phyloP scores from a whole-genome alignment of 2,113 vertebrate species.

The Platysteira castanea region DNA sequence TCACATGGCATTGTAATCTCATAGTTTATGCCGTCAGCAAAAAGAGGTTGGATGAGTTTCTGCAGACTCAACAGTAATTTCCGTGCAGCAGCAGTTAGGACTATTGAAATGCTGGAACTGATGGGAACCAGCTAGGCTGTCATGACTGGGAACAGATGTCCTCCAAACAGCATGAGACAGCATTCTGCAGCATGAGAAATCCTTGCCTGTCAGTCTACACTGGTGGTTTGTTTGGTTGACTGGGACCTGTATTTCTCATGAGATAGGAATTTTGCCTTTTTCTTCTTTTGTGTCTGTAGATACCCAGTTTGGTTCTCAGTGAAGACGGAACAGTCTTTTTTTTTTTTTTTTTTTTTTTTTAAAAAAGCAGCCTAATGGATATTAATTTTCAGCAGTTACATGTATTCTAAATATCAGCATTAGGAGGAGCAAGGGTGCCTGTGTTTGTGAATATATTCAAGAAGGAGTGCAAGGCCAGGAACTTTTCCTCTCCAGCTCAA shows the following conservation, averaged over 20 bases:
- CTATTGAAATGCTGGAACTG: conserved; percentile 9
- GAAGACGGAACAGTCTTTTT: neutral
- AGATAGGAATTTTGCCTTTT: neutral
- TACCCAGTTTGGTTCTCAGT: neutral
- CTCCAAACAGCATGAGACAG: neutral
- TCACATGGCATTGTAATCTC: neutral
- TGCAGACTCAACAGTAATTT: conserved; percentile 23
- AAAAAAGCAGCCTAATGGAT: neutral
- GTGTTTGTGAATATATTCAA: neutral
- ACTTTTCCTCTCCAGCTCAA: neutral
- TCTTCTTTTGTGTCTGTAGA: neutral
- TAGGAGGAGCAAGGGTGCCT: neutral
- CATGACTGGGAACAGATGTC: neutral
- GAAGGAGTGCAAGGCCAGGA: neutral
- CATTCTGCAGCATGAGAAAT: neutral
- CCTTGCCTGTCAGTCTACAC: neutral
- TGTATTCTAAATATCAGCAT: neutral
- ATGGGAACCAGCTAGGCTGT: neutral
- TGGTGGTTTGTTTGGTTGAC: neutral
- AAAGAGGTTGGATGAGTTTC: conserved; percentile 2
- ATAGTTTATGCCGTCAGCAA: neutral
- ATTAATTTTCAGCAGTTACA: neutral
- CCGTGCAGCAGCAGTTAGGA: neutral
- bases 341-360: neutral
- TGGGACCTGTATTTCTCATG: neutral